A percentile compares a stretch with the other conserved stretches of the same genome.
phyloP scores from a whole-genome alignment of 2,113 vertebrate genomes.

The Burhinus bistriatus region DNA sequence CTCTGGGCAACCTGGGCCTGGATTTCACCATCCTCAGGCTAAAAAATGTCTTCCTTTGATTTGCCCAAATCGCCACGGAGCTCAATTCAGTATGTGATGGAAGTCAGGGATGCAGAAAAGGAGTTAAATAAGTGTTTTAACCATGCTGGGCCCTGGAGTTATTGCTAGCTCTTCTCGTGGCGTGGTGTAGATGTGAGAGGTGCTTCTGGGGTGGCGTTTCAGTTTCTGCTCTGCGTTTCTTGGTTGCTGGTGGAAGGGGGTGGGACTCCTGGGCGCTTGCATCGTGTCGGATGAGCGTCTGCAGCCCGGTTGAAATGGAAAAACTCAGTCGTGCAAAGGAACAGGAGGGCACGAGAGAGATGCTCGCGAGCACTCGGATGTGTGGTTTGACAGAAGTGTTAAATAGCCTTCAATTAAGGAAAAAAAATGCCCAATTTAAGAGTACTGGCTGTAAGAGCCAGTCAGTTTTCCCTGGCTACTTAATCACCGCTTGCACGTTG shows the following conservation, averaged over 20 bases:
- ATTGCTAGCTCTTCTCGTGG: neutral
- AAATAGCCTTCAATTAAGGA: neutral
- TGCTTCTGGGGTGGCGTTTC: neutral
- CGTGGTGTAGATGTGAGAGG: neutral
- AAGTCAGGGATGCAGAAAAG: neutral
- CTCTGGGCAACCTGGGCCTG: too few relatives aligned
- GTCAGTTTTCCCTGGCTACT: neutral
- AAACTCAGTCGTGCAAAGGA: neutral
- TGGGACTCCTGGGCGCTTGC: neutral
- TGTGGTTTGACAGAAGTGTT: neutral
- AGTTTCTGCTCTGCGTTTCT: neutral
- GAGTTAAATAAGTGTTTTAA: neutral
- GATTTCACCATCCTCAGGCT: too few relatives aligned
- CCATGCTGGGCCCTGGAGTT: neutral
- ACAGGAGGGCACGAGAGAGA: neutral
- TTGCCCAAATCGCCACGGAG: accelerated
- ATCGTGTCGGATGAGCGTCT: neutral
- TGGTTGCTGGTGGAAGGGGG: neutral
- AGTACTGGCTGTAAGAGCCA: neutral
- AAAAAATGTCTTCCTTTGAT: neutral
- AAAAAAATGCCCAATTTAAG: neutral
- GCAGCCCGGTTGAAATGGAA: neutral
- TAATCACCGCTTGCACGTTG: neutral
- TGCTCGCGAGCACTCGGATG: neutral
- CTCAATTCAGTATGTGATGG: neutral